These are phyloP conservation scores for Alaudala cheleensis DNA, from an alignment of 2,113 vertebrate genomes.

Conservation along the genomic window DNA sequence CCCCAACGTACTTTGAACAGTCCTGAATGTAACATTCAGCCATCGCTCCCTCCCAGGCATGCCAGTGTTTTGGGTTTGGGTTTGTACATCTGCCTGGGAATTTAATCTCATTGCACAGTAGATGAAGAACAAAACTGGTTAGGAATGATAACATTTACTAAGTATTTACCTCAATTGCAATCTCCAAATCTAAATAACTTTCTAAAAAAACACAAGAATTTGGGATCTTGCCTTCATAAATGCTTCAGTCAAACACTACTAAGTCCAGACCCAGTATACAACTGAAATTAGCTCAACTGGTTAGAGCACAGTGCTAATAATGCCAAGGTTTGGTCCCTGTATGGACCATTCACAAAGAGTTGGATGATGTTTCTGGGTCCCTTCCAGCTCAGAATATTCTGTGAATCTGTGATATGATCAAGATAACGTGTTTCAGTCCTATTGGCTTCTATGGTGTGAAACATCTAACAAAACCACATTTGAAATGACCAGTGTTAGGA, in stretches of 20 bases:
- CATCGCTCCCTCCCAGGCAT: not conserved
- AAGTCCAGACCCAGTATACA: not conserved
- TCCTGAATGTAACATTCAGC: slow-evolving; percentile 40
- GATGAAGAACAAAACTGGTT: not conserved
- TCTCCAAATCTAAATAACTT: not conserved
- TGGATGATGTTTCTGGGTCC: not conserved
- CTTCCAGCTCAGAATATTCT: not conserved
- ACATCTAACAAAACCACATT: not conserved
- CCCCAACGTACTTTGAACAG: slow-evolving; percentile 31
- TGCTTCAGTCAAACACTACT: not conserved
- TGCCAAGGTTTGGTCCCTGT: not conserved
- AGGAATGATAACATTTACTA: not conserved
- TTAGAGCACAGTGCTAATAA: not conserved
- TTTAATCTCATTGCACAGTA: not conserved
- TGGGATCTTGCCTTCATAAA: not conserved
- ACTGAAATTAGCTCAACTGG: not conserved
- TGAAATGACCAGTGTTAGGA: not conserved
- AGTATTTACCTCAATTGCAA: not conserved
- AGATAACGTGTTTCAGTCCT: not conserved
- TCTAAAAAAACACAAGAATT: not conserved
- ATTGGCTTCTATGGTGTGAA: not conserved
- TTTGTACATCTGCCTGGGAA: slow-evolving; percentile 40
- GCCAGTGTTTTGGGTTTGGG: not conserved
- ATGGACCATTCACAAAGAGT: not conserved
- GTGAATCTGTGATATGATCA: not conserved